Percentiles rank a stretch among this genome's conserved stretches.
phyloP scores from a whole-genome alignment of 2,888 invertebrate species.

The Eilema depressum region DNA sequence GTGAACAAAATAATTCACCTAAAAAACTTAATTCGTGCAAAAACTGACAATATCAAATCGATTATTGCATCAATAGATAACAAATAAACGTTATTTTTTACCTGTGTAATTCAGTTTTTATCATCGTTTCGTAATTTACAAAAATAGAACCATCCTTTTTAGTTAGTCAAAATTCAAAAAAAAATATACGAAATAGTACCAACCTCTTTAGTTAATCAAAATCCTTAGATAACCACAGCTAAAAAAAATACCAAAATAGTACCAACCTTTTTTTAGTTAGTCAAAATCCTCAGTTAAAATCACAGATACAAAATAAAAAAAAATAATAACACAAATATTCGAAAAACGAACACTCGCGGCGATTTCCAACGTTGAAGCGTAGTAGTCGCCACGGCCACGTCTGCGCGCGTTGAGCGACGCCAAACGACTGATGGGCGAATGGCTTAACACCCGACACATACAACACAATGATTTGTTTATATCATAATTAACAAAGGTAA shows the following conservation, averaged over 20 bases:
- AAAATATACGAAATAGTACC: constrained; percentile 61
- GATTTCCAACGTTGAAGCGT: constrained; percentile 39
- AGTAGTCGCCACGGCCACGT: constrained; percentile 48
- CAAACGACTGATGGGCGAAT: constrained; percentile 62
- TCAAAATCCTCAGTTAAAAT: constrained; percentile 73
- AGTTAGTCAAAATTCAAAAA: constrained; percentile 71
- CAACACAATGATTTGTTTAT: constrained; percentile 55
- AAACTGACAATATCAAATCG: constrained; percentile 14
- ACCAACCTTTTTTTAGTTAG: constrained; percentile 69
- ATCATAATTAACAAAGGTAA: constrained; percentile 50
- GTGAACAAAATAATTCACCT: constrained; percentile 3
- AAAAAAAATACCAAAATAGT: constrained; percentile 15
- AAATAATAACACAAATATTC: constrained; percentile 67
- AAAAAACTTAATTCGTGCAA: constrained; percentile 13
- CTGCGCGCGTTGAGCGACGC: constrained; percentile 73
- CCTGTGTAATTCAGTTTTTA: constrained; percentile 19
- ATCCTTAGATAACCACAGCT: constrained; percentile 77
- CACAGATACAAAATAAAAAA: constrained; percentile 64
- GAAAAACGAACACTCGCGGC: constrained; percentile 75
- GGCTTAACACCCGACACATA: constrained; percentile 28
- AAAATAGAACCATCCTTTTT: constrained; percentile 59
- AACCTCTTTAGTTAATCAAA: constrained; percentile 67
- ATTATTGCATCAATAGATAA: constrained; percentile 20
- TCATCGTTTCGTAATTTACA: neutral
- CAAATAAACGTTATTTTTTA: constrained; percentile 27